Base-by-base conservation (phyloP, 2,797 vertebrate genomes). In the Chloroceryle inda region DNA sequence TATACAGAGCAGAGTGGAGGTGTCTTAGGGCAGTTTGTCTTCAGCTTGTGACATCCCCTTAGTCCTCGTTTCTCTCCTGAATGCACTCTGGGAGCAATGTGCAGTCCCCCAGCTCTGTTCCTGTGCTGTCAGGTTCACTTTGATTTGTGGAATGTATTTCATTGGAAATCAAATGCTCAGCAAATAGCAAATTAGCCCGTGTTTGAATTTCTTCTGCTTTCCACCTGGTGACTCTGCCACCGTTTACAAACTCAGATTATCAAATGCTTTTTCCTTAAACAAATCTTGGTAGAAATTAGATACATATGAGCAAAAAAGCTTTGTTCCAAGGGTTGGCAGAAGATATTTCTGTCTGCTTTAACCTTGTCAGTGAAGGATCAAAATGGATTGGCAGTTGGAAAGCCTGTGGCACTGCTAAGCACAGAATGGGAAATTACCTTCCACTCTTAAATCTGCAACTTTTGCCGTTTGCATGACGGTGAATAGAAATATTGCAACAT, bases 321-420 rank as follows among this genome's bases (percentile, higher is more conserved):
- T 49, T 73, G 17, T 76, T 94, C 37, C 20, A 64, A 75, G 24
- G n/a, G 33, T 68, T 11, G 52, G 3, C 50, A 79, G 31, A 52
- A 55, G 81, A 13, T 69, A 76, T 74, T 92, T 91, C 66, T 89
- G 47, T 69, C 58, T 59, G 66, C 55, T 93, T 95, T 88, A 92
- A 92, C 80, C 90, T 94, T 84, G 88, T 73, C 90, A 79, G 59
- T 49, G 74, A 86, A 88, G 66, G 18, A 76, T 20, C 69, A 90
- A n/a, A 86, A 84, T 56, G 67, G 56, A 85, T 74, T 71, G 47
- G 63, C 42, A 82, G n/a, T n/a, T 79, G 78, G 80, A 79, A 81
- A 92, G 77, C 86, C 82, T 62, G 15, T 0, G 1, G 90, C 93
- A 61, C 59, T 90, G 40, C 86, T 85, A 78, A 82, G 49, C 2